These are phyloP conservation scores for Deroplatys truncata DNA, from an alignment of 2,888 invertebrate species.

Conservation along the genomic window DNA sequence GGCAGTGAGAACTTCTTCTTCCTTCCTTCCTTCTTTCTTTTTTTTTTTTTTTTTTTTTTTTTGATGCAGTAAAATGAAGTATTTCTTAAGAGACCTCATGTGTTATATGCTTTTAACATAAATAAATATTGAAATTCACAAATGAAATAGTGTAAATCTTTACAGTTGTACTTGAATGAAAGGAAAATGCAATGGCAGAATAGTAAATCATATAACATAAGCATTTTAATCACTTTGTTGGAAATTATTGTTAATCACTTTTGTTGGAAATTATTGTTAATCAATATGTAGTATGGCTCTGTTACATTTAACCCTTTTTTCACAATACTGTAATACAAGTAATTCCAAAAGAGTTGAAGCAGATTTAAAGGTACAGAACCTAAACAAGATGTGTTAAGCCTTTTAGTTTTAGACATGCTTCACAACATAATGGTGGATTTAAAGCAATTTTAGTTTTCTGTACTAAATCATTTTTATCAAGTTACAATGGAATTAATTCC, in stretches of 20 bases:
- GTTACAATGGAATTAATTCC: not conserved
- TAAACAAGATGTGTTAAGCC: no score
- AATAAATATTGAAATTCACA: not conserved
- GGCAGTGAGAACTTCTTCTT: no score
- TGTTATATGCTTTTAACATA: not conserved
- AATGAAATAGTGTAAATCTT: not conserved
- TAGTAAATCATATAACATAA: not conserved
- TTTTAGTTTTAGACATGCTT: not conserved
- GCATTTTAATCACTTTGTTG: not conserved
- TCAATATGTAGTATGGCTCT: not conserved
- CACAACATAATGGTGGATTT: no score
- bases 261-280: not conserved
- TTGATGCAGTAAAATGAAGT: no score
- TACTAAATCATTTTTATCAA: not conserved
- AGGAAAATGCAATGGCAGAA: not conserved
- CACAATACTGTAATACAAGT: not conserved
- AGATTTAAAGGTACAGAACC: not conserved
- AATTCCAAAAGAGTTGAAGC: not conserved
- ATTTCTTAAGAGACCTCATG: no score
- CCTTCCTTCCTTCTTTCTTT: no score
- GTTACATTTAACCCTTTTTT: not conserved
- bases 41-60: no score
- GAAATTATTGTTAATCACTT: not conserved
- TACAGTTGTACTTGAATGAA: no score
- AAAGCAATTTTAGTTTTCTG: no score